Evolutionary conservation across 2,797 vertebrate genomes (phyloP), one percentile per base, ranked within the genome.

Genomic region (Geotrypetes seraphini): DNA sequence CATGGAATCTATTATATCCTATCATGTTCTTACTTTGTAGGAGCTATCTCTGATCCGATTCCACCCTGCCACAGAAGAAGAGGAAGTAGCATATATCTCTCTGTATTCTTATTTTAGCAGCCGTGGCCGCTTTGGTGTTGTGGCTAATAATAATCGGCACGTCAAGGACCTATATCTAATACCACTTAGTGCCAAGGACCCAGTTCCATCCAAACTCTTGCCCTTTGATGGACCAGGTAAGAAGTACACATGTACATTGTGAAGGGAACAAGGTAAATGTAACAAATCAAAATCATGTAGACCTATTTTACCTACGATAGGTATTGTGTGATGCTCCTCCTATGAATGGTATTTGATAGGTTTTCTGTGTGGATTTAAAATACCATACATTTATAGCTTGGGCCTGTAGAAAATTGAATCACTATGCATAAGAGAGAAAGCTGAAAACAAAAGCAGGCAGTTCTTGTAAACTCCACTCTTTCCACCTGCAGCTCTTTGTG

Each of bases 81-180:
- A 99, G 43, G 91, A 96, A 57, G 92, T 96, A 31, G 93, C 95
- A 58, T 99, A 99, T 49, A 90, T 96, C 31, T 99, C 95, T 31
- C 83, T 99, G 15, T 99, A 96, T 78, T 99, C 96, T 34, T 99
- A 99, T 73, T 99, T 99, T 59, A 99, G 89, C 81, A 99, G 95
- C 74, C 90, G 96, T 39, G 84, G 88, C 41, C 90, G 95, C 57
- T 99, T 96, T 47, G 96, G 96, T 44, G 96, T 99, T 28, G 89
- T 99, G 23, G 87, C 94, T 49, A 97, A 96, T 68, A 88, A 81
- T 62, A 89, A 78, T 78, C 86, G 80, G 52, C 89, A 85, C 50
- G 75, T 99, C 61, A 99, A 99, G 74, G 94, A 99, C 69, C 80
- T 99, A 47, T 99, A 99, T 75, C 79, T 99, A 60, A 92, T 99